Base-by-base conservation (phyloP, 2,113 vertebrate species). In the Apistogramma diplotaenia region DNA sequence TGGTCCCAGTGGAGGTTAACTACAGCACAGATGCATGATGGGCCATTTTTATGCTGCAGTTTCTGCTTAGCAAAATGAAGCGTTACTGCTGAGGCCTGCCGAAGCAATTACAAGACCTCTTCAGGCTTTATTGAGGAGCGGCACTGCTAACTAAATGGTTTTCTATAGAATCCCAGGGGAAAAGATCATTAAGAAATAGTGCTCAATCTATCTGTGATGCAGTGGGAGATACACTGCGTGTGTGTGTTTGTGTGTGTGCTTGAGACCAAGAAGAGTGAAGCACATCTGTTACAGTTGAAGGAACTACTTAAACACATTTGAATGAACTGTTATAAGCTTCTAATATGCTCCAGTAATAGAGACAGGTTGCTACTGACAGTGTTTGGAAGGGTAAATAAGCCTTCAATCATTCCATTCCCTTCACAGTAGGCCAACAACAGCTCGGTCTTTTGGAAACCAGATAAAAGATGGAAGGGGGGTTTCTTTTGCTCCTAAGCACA, bases 111-210 rank as follows among this genome's bases (percentile, higher is more conserved):
- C 79, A 83, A 81, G 85, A 85, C 76, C 87, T 88, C 82, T 88
- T 82, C 82, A 65, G 83, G 75, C 82, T 85, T 91, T 90, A 89
- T 84, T 78, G 79, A 82, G 83, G 83, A 87, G 78, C 16, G 1
- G 25, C 29, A 53, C 86, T 85, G 86, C 82, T 86, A 91, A 90
- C 82, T 88, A 90, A 93, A 92, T 89, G 89, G 79, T 80, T 93
- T 90, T 90, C 83, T 87, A 79, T 87, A 83, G 85, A 91, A 89
- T 87, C 87, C 84, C 84, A 51, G 51, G 54, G 86, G 90, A 85
- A 82, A 76, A 61, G 72, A 86, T 90, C 86, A 91, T 91, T 93
- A 89, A 90, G 77, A 88, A 86, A 89, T 76, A 29, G 40, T 73
- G 84, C 78, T 86, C 81, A 77, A 88, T 84, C 70, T 78, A 77